phyloP scores from a whole-genome alignment of 2,888 invertebrate species.

The Volucella inflata region DNA sequence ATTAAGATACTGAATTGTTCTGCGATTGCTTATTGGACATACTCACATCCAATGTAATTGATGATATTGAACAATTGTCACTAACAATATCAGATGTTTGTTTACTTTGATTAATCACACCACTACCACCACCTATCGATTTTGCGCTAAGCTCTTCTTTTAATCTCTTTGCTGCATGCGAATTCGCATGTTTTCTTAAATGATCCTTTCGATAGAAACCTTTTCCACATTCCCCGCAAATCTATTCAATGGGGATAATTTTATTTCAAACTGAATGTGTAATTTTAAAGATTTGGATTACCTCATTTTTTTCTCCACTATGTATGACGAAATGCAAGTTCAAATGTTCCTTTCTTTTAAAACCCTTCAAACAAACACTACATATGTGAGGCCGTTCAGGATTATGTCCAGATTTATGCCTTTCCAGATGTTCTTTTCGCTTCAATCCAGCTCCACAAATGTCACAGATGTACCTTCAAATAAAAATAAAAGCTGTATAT shows the following conservation, averaged over 20 bases:
- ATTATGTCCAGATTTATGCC: constrained; percentile 92
- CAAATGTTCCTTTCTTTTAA: constrained; percentile 92
- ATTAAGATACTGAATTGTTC: constrained; percentile 59
- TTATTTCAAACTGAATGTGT: too few species aligned
- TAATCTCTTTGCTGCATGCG: constrained; percentile 90
- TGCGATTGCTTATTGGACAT: constrained; percentile 59
- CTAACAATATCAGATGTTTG: constrained; percentile 45
- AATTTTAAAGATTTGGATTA: constrained; percentile 77
- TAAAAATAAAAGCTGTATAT: neutral
- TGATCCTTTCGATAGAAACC: constrained; percentile 92
- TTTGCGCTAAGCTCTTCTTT: constrained; percentile 86
- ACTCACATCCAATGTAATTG: constrained; percentile 59
- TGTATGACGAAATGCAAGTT: constrained; percentile 93
- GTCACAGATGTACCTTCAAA: constrained; percentile 87
- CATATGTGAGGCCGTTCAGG: constrained; percentile 92
- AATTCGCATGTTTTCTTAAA: constrained; percentile 90
- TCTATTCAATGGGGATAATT: constrained; percentile 76
- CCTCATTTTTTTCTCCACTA: constrained; percentile 92
- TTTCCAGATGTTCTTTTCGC: constrained; percentile 90
- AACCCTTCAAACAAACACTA: constrained; percentile 90
- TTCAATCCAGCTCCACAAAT: constrained; percentile 91
- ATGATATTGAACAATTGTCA: constrained; percentile 63
- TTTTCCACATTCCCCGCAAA: constrained; percentile 80
- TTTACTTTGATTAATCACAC: constrained; percentile 52
- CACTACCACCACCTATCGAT: constrained; percentile 36